These are phyloP conservation scores for Trilocha varians DNA, from an alignment of 2,888 invertebrate species.

Conservation along the genomic window DNA sequence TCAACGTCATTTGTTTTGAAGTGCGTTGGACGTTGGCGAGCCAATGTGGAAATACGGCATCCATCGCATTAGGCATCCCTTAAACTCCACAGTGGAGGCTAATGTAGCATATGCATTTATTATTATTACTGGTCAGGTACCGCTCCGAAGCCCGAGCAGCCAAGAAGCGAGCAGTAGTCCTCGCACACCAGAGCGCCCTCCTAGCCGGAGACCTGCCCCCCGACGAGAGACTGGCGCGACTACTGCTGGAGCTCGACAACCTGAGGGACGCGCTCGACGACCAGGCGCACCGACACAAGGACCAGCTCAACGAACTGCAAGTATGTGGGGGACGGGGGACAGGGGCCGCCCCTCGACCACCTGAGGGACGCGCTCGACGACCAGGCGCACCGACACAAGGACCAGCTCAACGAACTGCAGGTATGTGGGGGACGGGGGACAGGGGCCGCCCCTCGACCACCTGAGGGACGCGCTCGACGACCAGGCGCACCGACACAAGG, in stretches of 20 bases:
- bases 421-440: no score
- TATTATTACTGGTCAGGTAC: conserved; percentile 43
- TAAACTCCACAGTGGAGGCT: background rate
- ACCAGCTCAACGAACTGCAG: no score
- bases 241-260: conserved; percentile 76
- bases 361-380: conserved; percentile 75
- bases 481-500: conserved; percentile 69
- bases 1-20: no score
- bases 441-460: conserved; percentile 76
- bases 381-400: conserved; percentile 69
- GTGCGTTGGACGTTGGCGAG: no score
- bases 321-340: conserved; percentile 25
- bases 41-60: no score
- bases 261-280: conserved; percentile 75
- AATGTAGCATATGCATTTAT: background rate
- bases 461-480: conserved; percentile 75
- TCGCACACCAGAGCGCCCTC: conserved; percentile 79
- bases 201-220: conserved; percentile 74
- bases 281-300: conserved; percentile 69
- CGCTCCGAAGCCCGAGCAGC: conserved; percentile 73
- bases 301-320: conserved; percentile 75
- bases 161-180: conserved; percentile 71
- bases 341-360: conserved; percentile 45
- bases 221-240: conserved; percentile 68
- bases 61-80: no score